Conservation (phyloP, 2,888 invertebrate genomes). For the Yponomeuta evonymella region DNA sequence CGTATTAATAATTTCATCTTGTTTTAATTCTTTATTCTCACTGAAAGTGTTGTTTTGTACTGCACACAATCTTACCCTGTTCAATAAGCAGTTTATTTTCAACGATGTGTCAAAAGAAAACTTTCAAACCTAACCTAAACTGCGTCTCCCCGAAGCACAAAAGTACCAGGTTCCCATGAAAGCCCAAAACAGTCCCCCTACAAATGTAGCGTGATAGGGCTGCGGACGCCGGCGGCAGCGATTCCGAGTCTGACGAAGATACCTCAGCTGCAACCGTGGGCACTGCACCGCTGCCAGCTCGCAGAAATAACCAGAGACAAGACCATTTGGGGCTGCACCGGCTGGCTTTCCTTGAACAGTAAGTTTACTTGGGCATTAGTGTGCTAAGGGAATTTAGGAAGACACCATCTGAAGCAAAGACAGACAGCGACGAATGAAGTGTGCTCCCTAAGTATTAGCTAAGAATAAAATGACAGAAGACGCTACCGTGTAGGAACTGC, state of each 20-base stretch:
- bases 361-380: slow-evolving; percentile 22
- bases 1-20: too few relatives aligned
- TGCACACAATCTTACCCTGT: too few relatives aligned
- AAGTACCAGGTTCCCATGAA: slow-evolving; percentile 10
- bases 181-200: neutral
- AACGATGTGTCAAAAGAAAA: too few relatives aligned
- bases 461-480: neutral
- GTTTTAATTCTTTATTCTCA: too few relatives aligned
- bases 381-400: too few relatives aligned
- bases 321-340: slow-evolving; percentile 69
- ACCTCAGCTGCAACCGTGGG: slow-evolving; percentile 61
- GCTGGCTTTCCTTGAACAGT: slow-evolving; percentile 36
- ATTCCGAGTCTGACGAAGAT: slow-evolving; percentile 87
- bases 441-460: neutral
- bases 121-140: too few relatives aligned
- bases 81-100: too few relatives aligned
- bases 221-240: slow-evolving; percentile 67
- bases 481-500: neutral
- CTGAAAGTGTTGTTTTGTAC: too few relatives aligned
- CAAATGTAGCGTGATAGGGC: slow-evolving; percentile 13
- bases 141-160: neutral
- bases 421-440: too few relatives aligned
- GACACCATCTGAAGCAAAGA: too few relatives aligned
- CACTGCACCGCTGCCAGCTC: slow-evolving; percentile 42
- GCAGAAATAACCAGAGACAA: slow-evolving; percentile 60